Percentiles rank a stretch among this genome's conserved stretches.
Conservation (phyloP, 2,888 invertebrate species). For the Eupithecia insigniata region DNA sequence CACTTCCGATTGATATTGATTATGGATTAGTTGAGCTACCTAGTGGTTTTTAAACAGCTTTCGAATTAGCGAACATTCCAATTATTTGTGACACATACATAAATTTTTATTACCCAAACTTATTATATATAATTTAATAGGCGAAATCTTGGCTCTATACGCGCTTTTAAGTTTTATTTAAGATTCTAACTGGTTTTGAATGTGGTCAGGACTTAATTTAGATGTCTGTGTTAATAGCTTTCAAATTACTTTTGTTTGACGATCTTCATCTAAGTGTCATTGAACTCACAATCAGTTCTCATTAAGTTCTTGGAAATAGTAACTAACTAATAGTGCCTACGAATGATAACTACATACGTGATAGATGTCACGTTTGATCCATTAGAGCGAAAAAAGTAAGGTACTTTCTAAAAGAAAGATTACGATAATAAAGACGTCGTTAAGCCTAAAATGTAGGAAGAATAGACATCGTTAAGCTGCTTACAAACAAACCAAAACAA, state of each 20-base stretch:
- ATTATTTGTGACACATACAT: neutral
- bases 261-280: constrained; percentile 23
- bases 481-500: constrained; percentile 32
- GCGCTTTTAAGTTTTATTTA: constrained; percentile 1
- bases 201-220: constrained; percentile 15
- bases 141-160: constrained; percentile 8
- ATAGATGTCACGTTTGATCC: neutral
- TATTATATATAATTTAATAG: neutral
- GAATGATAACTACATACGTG: neutral
- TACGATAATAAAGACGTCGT: constrained; percentile 24
- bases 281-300: constrained; percentile 33
- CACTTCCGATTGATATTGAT: no score
- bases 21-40: no score
- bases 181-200: constrained; percentile 28
- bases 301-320: constrained; percentile 3
- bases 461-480: constrained; percentile 36
- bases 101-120: constrained; percentile 3
- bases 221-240: constrained; percentile 32
- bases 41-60: neutral
- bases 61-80: neutral
- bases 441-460: constrained; percentile 22
- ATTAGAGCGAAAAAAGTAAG: neutral
- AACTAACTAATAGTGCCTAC: neutral
- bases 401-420: constrained; percentile 9
- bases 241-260: constrained; percentile 27